A percentile compares a stretch with the other conserved stretches of the same genome.
These are phyloP conservation scores for Ecdyonurus torrentis DNA, from an alignment of 2,888 invertebrate species.

Conservation along the genomic window DNA sequence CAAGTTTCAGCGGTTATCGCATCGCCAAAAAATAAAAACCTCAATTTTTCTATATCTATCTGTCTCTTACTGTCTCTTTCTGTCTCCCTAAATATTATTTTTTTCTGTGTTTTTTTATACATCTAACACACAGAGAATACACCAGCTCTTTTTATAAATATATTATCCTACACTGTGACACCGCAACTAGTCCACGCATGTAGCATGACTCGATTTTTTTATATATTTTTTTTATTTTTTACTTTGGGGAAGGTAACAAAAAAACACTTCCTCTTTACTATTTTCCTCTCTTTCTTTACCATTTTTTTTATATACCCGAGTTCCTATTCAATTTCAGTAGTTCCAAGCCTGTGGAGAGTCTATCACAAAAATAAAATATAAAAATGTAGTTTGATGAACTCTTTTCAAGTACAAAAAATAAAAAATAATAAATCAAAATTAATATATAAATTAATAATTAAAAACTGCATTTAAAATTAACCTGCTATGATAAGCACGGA, in stretches of 20 bases:
- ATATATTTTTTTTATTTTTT: not conserved
- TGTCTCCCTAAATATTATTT: too few relatives aligned
- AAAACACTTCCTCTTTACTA: not conserved
- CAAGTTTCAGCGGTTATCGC: conserved; percentile 25
- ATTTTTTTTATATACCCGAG: not conserved
- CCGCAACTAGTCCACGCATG: not conserved
- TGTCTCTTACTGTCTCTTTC: conserved; percentile 4
- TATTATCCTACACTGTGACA: conserved; percentile 11
- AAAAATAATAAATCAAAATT: not conserved
- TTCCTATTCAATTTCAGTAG: not conserved
- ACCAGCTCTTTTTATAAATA: conserved; percentile 3
- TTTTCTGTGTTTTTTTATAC: too few relatives aligned
- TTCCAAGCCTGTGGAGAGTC: not conserved
- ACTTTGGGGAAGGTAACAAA: not conserved
- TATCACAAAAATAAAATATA: not conserved
- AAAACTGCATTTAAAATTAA: not conserved
- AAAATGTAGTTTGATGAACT: not conserved
- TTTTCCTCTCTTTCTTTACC: not conserved
- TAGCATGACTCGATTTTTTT: not conserved
- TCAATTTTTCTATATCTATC: conserved; percentile 3
- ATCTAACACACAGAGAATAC: too few relatives aligned
- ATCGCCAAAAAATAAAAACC: conserved; percentile 23
- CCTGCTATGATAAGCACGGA: not conserved
- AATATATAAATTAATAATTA: not conserved
- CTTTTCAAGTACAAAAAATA: not conserved